phyloP scores from a whole-genome alignment of 2,888 invertebrate species.

The Taphrorychus bicolor region DNA sequence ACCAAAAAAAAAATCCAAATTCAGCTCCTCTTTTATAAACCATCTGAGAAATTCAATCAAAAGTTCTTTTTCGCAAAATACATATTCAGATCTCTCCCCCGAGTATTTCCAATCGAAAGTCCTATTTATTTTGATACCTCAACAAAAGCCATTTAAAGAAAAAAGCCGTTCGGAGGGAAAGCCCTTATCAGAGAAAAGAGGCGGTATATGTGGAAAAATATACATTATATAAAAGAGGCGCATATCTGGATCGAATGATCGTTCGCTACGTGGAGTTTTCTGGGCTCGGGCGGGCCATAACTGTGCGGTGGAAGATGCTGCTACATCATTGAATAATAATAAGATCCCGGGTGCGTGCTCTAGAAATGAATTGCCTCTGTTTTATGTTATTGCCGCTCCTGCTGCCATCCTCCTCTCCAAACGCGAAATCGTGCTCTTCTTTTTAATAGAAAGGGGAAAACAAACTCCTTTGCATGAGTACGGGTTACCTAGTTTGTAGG shows the following conservation, averaged over 20 bases:
- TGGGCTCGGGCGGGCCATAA: conserved; percentile 52
- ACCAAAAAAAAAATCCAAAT: too few relatives aligned
- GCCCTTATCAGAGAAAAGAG: conserved; percentile 40
- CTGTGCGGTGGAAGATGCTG: conserved; percentile 48
- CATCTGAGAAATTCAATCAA: conserved; percentile 42
- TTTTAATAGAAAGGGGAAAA: conserved; percentile 28
- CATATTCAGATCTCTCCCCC: conserved; percentile 41
- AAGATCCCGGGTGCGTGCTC: conserved; percentile 57
- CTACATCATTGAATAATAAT: conserved; percentile 62
- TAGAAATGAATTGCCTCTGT: conserved; percentile 42
- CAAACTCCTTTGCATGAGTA: not conserved
- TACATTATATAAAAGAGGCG: conserved; percentile 47
- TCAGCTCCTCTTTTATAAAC: conserved; percentile 16
- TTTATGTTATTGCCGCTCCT: conserved; percentile 37
- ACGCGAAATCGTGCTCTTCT: conserved; percentile 25
- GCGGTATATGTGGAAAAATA: conserved; percentile 44
- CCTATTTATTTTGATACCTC: conserved; percentile 44
- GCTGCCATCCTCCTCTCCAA: conserved; percentile 14
- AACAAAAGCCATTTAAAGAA: conserved; percentile 44
- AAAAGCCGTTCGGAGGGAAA: conserved; percentile 41
- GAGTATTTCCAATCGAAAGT: conserved; percentile 43
- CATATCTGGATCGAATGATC: conserved; percentile 48
- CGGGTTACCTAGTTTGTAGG: not conserved
- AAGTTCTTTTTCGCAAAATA: conserved; percentile 40
- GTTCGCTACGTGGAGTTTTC: conserved; percentile 45